Evolutionary conservation across 2,888 invertebrate species (phyloP), one percentile per base, ranked within the genome.

Genomic region (Ceriagrion tenellum): DNA sequence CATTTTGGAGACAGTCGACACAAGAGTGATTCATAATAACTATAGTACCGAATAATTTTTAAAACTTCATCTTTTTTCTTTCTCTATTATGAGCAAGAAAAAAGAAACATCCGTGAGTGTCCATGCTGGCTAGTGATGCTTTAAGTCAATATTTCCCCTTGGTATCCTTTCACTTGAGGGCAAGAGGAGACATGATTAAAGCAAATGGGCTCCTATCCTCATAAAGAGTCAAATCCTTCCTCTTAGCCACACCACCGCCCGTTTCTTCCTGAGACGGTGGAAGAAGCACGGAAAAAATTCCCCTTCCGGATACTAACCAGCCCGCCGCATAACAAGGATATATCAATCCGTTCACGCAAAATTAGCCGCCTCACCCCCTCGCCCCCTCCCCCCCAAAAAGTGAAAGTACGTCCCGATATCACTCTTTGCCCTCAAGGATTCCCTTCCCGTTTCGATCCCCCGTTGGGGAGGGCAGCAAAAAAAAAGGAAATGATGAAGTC

Each of bases 321-420:
- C 81, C 47, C 81, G 16, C 81, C 81, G 81, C 35, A 16, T 35
- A 81, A 81, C 35, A 35, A 81, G 81, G 35, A 81, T 81, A 81
- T 81, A 47, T 93, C 93, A 69, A 81, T 69, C 69, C 93, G 0
- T 93, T 93, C 93, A 93, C 93, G 93, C 69, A 93, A 93, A 93
- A 93, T 93, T 93, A 93, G 93, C 69, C 47, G 35, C 26, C 47
- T 47, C 47, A n/a, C n/a, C n/a, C n/a, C n/a, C n/a, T n/a, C n/a
- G n/a, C n/a, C n/a, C n/a, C n/a, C n/a, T n/a, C n/a, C n/a, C n/a
- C 47, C 47, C 8, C 26, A n/a, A 91, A 63, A 93, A 93, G 93
- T 69, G 93, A 93, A 93, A 93, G 93, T 74, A 69, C 81, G 30
- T 0, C 35, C 81, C 35, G 81, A 81, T 81, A 81, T 81, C 81